These are phyloP conservation scores for Argentina silus DNA, from an alignment of 2,797 vertebrate genomes.

Conservation along the genomic window DNA sequence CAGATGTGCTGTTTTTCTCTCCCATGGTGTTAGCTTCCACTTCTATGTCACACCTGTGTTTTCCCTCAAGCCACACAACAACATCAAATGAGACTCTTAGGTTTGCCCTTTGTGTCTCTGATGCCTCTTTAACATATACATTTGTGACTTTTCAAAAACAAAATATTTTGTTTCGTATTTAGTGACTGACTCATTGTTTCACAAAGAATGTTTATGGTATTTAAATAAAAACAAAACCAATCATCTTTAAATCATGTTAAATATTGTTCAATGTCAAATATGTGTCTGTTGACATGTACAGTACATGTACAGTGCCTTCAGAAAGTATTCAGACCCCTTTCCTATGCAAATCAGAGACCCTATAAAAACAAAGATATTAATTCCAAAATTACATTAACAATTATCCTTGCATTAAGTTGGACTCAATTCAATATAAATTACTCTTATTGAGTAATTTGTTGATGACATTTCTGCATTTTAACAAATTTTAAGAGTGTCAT, in stretches of 20 bases:
- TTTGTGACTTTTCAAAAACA: no score
- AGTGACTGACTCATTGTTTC: neutral
- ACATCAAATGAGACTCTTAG: constrained; percentile 49
- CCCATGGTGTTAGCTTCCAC: constrained; percentile 49
- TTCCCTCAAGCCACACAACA: constrained; percentile 45
- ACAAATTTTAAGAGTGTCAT: no score
- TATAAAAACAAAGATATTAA: no score
- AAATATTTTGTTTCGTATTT: neutral
- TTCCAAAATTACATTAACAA: no score
- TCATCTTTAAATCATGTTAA: neutral
- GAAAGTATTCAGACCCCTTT: no score
- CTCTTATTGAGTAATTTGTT: no score
- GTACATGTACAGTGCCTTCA: no score
- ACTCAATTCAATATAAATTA: no score
- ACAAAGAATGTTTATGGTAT: neutral
- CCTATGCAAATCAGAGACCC: no score
- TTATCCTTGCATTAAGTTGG: no score
- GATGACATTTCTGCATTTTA: no score
- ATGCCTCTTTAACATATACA: neutral
- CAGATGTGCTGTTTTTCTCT: constrained; percentile 70
- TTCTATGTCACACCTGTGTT: constrained; percentile 68
- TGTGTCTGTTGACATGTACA: neutral
- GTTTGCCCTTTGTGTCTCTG: constrained; percentile 31
- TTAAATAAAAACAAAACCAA: neutral
- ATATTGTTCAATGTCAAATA: constrained; percentile 1